Base-by-base conservation (phyloP, 1,140 invertebrate species). In the Diploscapter pachys region DNA sequence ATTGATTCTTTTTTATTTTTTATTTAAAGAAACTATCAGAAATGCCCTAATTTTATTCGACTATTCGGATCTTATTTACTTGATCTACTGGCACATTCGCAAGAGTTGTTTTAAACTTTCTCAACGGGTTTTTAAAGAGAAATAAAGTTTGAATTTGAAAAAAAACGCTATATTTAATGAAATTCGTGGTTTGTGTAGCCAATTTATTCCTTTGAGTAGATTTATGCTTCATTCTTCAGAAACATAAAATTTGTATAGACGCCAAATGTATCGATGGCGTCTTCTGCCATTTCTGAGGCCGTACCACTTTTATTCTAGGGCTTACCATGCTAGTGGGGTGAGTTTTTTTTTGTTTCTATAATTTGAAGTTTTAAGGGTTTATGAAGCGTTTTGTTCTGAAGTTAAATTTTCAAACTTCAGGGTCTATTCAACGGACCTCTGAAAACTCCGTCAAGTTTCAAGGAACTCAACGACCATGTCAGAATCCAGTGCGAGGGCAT, bases 361-460 rank as follows among this genome's bases (percentile, higher is more conserved):
- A 1, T 59, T 31, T 59, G 57, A 11, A 31, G 9, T 31, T 31
- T 59, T 11, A 31, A 59, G 57, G 1, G 2, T 31, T 59, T 11
- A 59, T 59, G 9, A 2, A 1, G 9, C 57, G 57, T 59, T 6
- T 48, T 31, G 0, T 70, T 11, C 4, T 61, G 68, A 2, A 64
- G 13, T 63, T 3, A 51, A n/a, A 78, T 49, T 52, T 49, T 62
- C 4, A 8, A 52, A 50, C 31, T 78, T 64, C 56, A 80, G 78
- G 79, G 79, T 63, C 67, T 80, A 3, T 80, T 80, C 62, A 68
- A 79, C 31, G 63, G 72, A 11, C 31, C 61, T 9, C 72, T 80
- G 6, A 79, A 73, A 49, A 31, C 68, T 8, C 50, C 79, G 57
- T 31, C 8, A n/a, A 61, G 74, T 56, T 80, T 80, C 50, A 52